Conservation (phyloP, 1,140 invertebrate genomes). For the Metopolophium dirhodum region DNA sequence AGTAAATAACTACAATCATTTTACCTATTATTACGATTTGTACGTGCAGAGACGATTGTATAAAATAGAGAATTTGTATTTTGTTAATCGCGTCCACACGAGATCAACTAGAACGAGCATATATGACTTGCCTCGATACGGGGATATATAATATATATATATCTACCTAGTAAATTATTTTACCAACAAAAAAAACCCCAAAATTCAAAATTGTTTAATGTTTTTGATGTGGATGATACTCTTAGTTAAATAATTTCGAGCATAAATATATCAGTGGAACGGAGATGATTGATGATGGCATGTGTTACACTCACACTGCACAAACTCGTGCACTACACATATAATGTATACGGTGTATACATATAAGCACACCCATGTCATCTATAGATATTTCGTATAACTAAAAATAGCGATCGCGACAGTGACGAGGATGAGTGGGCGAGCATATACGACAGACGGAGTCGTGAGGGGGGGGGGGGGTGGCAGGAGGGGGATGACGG, state of each 20-base stretch:
- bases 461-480: too few species aligned
- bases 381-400: neutral
- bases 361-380: neutral
- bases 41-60: neutral
- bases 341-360: neutral
- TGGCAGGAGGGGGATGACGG: neutral
- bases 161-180: neutral
- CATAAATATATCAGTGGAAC: neutral
- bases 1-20: neutral
- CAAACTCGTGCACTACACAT: neutral
- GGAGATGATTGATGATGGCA: slow-evolving; percentile 50
- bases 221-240: too few species aligned
- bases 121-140: too few species aligned
- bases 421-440: neutral
- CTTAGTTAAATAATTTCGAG: slow-evolving; percentile 26
- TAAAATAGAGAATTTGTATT: neutral
- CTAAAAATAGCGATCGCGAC: slow-evolving; percentile 26
- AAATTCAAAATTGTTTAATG: neutral
- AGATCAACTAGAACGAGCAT: too few species aligned
- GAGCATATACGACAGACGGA: neutral
- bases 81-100: neutral
- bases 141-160: too few species aligned
- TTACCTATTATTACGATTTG: neutral
- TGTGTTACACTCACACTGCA: neutral
- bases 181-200: neutral